Evolutionary conservation across 2,797 vertebrate species (phyloP), one percentile per base, ranked within the genome.

Genomic region (Nothura maculosa): DNA sequence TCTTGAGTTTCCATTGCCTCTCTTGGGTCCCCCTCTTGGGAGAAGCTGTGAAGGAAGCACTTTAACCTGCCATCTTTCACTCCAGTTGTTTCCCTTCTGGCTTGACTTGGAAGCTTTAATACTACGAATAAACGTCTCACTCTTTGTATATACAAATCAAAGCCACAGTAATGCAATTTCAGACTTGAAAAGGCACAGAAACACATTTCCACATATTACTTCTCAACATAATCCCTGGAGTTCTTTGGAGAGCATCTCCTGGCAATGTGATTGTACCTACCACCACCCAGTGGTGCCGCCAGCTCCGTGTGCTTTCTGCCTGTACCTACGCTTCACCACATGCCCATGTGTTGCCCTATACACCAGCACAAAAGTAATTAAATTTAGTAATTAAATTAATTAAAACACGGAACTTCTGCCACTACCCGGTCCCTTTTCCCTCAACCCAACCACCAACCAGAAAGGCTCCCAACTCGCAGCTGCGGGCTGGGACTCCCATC

Each of bases 101-200:
- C 58, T 83, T 92, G 78, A 92, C 86, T 89, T 94, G 72, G 88
- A 95, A 95, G 50, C 58, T 89, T 85, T 75, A 80, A 54, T 40
- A 80, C 72, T 78, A 85, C 93, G 92, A 95, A 80, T 77, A 91
- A 94, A 55, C 0, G 28, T 77, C 74, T 92, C 24, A 0, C 40
- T 90, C 90, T 82, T 85, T 6, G 4, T 73, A 70, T 72, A 24
- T 80, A 84, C 70, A 89, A 92, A 92, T 8, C 55, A 90, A 85
- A 87, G 83, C 52, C 50, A 90, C 54, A 88, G 78, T 1, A 34
- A 90, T 82, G 63, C 24, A 73, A 95, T 57, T 34, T 74, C 72
- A 87, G 55, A 72, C 48, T 66, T 85, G 72, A 78, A 90, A 91
- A 94, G 20, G 60, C 58, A 92, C 57, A 89, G 55, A 94, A 92